Percentiles rank a stretch among this genome's conserved stretches.
These are phyloP conservation scores for Perdita meconis DNA, from an alignment of 2,888 invertebrate genomes.

Conservation along the genomic window DNA sequence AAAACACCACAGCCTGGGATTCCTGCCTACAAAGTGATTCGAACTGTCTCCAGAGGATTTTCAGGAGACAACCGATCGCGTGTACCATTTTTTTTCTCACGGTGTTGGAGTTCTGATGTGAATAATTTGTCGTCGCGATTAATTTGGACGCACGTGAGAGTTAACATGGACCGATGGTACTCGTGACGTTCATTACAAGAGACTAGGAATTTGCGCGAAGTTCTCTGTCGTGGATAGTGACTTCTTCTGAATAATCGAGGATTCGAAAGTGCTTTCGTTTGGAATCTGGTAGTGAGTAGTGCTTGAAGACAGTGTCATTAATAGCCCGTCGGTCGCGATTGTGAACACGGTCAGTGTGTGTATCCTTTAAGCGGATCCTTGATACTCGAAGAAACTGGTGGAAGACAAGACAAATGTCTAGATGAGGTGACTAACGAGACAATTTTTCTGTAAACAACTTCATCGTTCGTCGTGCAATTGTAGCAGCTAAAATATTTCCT, in stretches of 20 bases:
- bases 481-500: background rate
- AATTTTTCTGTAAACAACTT: background rate
- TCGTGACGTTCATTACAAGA: background rate
- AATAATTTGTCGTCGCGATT: background rate
- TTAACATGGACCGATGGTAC: background rate
- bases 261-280: constrained; percentile 20
- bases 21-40: constrained; percentile 22
- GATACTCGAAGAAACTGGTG: background rate
- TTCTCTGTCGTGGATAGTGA: constrained; percentile 18
- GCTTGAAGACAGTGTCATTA: constrained; percentile 18
- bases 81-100: background rate
- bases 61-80: background rate
- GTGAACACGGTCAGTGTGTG: constrained; percentile 44
- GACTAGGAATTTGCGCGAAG: too few relatives aligned
- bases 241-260: background rate
- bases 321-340: constrained; percentile 43
- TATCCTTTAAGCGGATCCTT: background rate
- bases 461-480: background rate
- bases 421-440: background rate
- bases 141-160: background rate
- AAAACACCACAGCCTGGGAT: constrained; percentile 45
- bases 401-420: background rate
- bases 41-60: background rate
- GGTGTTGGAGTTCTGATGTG: background rate
- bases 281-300: constrained; percentile 7